Evolutionary conservation across 1,140 invertebrate genomes (phyloP), one percentile per base, ranked within the genome.

Genomic region (Drosophila burlai): DNA sequence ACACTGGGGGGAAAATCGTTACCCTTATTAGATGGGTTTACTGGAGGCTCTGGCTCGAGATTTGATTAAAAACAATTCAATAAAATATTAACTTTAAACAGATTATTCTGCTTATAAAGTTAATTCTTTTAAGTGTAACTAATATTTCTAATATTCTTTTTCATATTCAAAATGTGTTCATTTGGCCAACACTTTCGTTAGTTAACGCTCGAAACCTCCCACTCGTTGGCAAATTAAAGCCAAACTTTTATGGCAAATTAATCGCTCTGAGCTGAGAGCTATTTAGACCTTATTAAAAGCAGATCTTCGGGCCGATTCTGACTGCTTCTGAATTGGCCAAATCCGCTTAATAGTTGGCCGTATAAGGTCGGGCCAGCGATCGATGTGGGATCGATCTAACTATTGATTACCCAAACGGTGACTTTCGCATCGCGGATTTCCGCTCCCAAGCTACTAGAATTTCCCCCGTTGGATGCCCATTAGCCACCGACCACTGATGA

Each of bases 391-490:
- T 58, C 59, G 50, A 65, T 21, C n/a, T 3, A 8, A 47, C 67
- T 71, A 68, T 71, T 67, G 64, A 71, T 71, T 71, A 71, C 67
- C 67, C 24, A 31, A 57, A 57, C 50, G 62, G 29, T 46, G 40
- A 71, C 49, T 63, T 80, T 83, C 61, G 81, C 76, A 61, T 55
- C 64, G 63, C 73, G 77, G 58, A 86, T 86, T 80, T 86, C 83
- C 83, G 83, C 80, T 86, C 83, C 62, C 83, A 86, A 86, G 83
- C 83, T 82, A 87, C 83, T 86, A 80, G 55, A 86, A 54, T 86
- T 86, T 86, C 83, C 76, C 38, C 31, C 45, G 45, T 29, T 60
- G 61, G 64, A 62, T 21, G 11, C 31, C 67, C 26, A 76, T 72
- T 80, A 40, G 36, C 36, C 34, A 24, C 15, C 60, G 71, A 62